phyloP scores from a whole-genome alignment of 2,113 vertebrate genomes.

The Alosa alosa region DNA sequence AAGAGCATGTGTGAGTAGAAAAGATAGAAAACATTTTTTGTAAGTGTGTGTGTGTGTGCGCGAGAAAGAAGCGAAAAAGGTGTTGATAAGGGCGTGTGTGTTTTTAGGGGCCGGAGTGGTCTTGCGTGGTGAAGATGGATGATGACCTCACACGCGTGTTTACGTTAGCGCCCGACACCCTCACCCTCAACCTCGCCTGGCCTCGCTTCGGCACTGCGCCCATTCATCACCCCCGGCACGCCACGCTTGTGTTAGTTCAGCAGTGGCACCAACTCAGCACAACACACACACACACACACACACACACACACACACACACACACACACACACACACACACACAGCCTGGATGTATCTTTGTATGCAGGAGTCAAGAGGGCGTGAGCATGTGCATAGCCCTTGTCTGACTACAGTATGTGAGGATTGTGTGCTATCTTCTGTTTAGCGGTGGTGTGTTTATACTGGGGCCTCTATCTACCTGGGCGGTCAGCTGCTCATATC shows the following conservation, averaged over 20 bases:
- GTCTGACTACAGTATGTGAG: not conserved
- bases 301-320: not conserved
- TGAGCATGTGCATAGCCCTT: not conserved
- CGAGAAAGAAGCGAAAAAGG: not conserved
- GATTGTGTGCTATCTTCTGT: not conserved
- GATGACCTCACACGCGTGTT: constrained; percentile 8
- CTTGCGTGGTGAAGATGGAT: not conserved
- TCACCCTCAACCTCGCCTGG: not conserved
- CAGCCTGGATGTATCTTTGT: not conserved
- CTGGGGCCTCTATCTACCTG: not conserved
- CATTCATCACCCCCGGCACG: not conserved
- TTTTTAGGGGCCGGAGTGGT: not conserved
- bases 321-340: not conserved
- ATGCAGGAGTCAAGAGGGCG: not conserved
- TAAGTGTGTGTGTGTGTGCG: not conserved
- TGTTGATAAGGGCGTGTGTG: not conserved
- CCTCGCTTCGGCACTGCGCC: not conserved
- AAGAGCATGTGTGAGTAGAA: not conserved
- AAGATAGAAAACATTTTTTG: not conserved
- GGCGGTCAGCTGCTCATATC: not conserved
- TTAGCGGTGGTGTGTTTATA: not conserved
- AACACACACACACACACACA: not conserved
- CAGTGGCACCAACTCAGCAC: not conserved
- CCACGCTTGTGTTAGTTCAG: not conserved
- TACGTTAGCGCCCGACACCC: not conserved